A percentile compares a stretch with the other conserved stretches of the same genome.
Conservation (phyloP, 2,113 vertebrate species). For the Strix uralensis region DNA sequence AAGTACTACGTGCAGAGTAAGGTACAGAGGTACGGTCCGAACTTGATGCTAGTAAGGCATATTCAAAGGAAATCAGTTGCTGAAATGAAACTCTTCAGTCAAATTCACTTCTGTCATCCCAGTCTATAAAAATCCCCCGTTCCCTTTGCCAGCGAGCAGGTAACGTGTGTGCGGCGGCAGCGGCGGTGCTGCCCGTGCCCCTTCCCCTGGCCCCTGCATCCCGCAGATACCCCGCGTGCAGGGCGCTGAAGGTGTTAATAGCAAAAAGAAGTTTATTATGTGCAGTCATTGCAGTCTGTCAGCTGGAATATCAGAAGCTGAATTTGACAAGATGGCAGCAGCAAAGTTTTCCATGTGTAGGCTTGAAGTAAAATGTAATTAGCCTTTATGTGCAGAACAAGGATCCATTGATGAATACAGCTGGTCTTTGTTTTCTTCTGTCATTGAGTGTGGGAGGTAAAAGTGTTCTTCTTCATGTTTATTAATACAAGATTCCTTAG, state of each 20-base stretch:
- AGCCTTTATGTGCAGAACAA: slow-evolving; percentile 87
- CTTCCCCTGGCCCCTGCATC: not conserved
- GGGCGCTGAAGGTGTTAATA: slow-evolving; percentile 49
- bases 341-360: slow-evolving; percentile 86
- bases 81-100: not conserved
- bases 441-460: slow-evolving; percentile 84
- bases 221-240: no score
- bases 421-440: slow-evolving; percentile 83
- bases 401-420: slow-evolving; percentile 89
- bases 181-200: not conserved
- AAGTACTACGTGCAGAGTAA: not conserved
- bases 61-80: not conserved
- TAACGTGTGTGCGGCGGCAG: not conserved
- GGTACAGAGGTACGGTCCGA: not conserved
- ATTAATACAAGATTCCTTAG: slow-evolving; percentile 84
- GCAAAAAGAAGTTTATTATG: slow-evolving; percentile 13
- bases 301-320: slow-evolving; percentile 73
- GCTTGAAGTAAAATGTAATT: slow-evolving; percentile 88
- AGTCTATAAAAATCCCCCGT: fast-evolving
- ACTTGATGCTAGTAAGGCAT: not conserved
- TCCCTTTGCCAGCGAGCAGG: not conserved
- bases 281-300: slow-evolving; percentile 52
- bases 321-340: slow-evolving; percentile 70
- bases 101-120: not conserved
- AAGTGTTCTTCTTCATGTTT: slow-evolving; percentile 86